A percentile compares a stretch with the other conserved stretches of the same genome.
phyloP scores from a whole-genome alignment of 2,797 vertebrate genomes.

The Moxostoma hubbsi region DNA sequence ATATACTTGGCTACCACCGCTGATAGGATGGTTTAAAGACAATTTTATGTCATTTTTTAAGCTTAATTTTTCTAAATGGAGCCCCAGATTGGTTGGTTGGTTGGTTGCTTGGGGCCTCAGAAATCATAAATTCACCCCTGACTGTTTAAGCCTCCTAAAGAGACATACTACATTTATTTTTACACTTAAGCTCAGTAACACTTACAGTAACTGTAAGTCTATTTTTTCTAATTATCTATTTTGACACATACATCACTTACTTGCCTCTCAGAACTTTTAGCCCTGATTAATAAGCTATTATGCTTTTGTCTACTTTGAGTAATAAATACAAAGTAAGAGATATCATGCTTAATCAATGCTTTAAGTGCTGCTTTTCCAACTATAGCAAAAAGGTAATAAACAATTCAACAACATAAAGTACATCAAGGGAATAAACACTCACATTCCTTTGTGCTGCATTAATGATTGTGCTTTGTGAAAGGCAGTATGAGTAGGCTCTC shows the following conservation, averaged over 20 bases:
- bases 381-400: conserved; percentile 29
- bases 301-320: conserved; percentile 7
- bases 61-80: neutral
- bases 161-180: neutral
- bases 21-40: too few species aligned
- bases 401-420: conserved; percentile 35
- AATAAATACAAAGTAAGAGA: conserved; percentile 9
- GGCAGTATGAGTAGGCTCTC: conserved; percentile 9
- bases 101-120: neutral
- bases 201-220: neutral
- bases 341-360: conserved; percentile 25
- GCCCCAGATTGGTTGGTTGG: neutral
- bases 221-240: too few species aligned
- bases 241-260: neutral
- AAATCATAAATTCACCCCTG: neutral
- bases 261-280: conserved; percentile 8
- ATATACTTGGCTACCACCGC: too few species aligned
- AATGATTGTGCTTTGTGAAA: conserved; percentile 39
- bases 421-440: conserved; percentile 19
- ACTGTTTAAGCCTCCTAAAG: neutral
- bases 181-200: neutral
- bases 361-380: conserved; percentile 22
- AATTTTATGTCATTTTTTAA: too few species aligned
- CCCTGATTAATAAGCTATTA: conserved; percentile 25
- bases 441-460: conserved; percentile 14